Evolutionary conservation across 2,888 invertebrate genomes (phyloP).

Genomic region (Rapana venosa): DNA sequence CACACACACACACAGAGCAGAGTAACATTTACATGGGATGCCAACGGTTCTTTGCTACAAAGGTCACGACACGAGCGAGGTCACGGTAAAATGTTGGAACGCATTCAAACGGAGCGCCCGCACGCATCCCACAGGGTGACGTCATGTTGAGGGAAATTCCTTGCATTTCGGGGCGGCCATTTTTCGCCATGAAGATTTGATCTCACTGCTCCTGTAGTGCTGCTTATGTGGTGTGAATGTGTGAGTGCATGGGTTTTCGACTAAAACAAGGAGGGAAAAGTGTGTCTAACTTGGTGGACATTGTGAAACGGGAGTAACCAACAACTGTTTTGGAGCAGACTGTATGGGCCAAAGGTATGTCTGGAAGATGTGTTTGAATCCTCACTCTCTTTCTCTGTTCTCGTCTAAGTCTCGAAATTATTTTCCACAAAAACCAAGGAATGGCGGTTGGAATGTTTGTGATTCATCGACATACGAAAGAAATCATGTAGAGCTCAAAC

Average conservation of each 20-base stretch:
- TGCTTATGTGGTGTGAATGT: constrained; percentile 33
- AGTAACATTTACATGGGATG: too few species aligned
- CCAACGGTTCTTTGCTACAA: neutral
- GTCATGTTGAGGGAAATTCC: constrained; percentile 53
- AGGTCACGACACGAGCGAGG: neutral
- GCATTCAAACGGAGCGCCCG: constrained; percentile 4
- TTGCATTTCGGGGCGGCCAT: constrained; percentile 51
- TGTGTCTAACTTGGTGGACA: constrained; percentile 4
- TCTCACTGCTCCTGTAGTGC: neutral
- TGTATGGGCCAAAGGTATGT: constrained; percentile 13
- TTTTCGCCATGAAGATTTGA: constrained; percentile 44
- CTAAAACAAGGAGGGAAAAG: neutral
- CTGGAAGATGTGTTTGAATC: neutral
- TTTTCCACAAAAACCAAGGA: neutral
- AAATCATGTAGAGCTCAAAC: too few species aligned
- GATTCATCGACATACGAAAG: neutral
- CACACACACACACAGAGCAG: too few species aligned
- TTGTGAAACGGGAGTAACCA: neutral
- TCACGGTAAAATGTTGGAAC: neutral
- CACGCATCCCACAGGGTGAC: constrained; percentile 46
- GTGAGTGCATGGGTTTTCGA: constrained; percentile 23
- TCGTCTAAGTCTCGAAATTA: neutral
- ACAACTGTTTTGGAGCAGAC: neutral
- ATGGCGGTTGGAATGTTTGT: neutral
- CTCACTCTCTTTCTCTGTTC: neutral